Conservation (phyloP, 2,888 invertebrate species). For the Alsophila aescularia region DNA sequence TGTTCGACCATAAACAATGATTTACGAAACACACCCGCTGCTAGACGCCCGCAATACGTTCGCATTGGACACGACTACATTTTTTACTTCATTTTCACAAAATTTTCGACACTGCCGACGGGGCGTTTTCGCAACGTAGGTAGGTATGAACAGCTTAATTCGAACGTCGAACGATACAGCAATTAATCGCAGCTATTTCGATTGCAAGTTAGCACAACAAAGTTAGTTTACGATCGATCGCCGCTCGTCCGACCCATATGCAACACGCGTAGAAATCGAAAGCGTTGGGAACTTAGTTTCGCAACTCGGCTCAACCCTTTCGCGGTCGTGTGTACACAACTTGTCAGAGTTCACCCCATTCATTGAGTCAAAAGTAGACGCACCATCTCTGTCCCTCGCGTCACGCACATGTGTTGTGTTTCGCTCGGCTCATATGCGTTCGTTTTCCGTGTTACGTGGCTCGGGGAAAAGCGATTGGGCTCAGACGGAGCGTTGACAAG, state of each 20-base stretch:
- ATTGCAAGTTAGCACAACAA: constrained; percentile 44
- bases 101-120: constrained; percentile 58
- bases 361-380: constrained; percentile 70
- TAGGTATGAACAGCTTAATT: constrained; percentile 22
- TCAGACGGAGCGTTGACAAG: constrained; percentile 35
- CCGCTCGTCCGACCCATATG: constrained; percentile 68
- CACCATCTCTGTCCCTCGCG: constrained; percentile 65
- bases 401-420: constrained; percentile 72
- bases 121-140: constrained; percentile 34
- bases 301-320: constrained; percentile 75
- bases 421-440: constrained; percentile 69
- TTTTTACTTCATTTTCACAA: constrained; percentile 51
- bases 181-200: constrained; percentile 51
- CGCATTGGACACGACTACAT: constrained; percentile 57
- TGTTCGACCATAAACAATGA: constrained; percentile 80
- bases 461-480: constrained; percentile 42
- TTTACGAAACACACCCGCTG: constrained; percentile 72
- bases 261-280: constrained; percentile 78
- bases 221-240: constrained; percentile 70
- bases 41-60: constrained; percentile 62
- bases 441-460: constrained; percentile 53
- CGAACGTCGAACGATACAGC: constrained; percentile 28
- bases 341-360: constrained; percentile 74
- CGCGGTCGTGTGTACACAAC: constrained; percentile 71
- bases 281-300: constrained; percentile 68